Evolutionary conservation across 2,888 invertebrate species (phyloP).

Genomic region (Lochmaea capreae): DNA sequence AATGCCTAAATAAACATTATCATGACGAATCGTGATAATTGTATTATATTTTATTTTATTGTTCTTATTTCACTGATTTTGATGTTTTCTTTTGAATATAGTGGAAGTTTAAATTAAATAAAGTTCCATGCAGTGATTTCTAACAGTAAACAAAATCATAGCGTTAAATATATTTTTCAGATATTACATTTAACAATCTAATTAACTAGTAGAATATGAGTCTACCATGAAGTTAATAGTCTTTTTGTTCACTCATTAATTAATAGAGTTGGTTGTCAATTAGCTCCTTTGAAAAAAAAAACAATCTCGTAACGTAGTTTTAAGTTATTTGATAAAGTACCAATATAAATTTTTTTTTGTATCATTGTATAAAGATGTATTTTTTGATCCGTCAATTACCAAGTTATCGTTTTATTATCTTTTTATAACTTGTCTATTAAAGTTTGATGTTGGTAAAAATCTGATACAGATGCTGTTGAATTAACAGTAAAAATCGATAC

Average conservation of each 20-base stretch:
- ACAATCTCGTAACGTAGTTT: too few relatives aligned
- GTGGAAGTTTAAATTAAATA: constrained; percentile 1
- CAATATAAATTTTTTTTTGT: too few relatives aligned
- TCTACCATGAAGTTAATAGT: constrained; percentile 13
- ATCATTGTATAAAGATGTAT: too few relatives aligned
- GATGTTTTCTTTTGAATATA: too few relatives aligned
- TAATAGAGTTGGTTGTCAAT: neutral
- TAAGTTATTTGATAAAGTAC: too few relatives aligned
- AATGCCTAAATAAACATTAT: too few relatives aligned
- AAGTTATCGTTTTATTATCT: too few relatives aligned
- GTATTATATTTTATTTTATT: neutral
- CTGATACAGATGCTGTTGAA: neutral
- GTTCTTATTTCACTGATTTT: neutral
- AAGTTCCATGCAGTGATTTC: constrained; percentile 23
- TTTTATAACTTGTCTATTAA: neutral
- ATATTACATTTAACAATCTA: neutral
- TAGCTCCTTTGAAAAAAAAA: neutral
- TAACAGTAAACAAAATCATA: constrained; percentile 19
- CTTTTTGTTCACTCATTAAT: neutral
- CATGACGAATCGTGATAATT: too few relatives aligned
- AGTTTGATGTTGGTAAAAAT: neutral
- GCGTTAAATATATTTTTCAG: constrained; percentile 6
- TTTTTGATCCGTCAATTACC: too few relatives aligned
- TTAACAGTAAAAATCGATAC: neutral
- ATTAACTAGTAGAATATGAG: neutral